Evolutionary conservation across 2,888 invertebrate species (phyloP).

Genomic region (Tillus elongatus): DNA sequence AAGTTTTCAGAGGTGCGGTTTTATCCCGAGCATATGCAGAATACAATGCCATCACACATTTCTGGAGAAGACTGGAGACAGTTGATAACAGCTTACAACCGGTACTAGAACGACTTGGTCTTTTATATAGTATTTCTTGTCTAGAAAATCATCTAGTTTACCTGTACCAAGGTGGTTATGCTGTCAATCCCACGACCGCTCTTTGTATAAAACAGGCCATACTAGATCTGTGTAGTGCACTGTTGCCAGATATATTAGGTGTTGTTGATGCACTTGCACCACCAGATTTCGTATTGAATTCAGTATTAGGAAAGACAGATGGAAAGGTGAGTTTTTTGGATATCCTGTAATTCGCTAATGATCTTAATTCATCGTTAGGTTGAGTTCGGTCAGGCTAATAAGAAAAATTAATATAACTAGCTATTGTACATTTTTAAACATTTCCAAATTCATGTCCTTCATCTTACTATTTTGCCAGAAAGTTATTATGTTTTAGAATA

Average conservation of each 20-base stretch:
- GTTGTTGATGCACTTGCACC: constrained; percentile 82
- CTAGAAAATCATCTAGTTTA: constrained; percentile 52
- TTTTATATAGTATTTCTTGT: constrained; percentile 50
- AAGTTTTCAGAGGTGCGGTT: constrained; percentile 70
- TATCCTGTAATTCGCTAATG: too few relatives aligned
- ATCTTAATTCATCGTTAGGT: too few relatives aligned
- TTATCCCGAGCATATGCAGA: constrained; percentile 73
- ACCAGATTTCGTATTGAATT: constrained; percentile 82
- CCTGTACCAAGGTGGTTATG: constrained; percentile 51
- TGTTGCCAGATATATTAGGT: constrained; percentile 68
- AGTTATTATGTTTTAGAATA: too few relatives aligned
- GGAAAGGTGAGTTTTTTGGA: constrained; percentile 55
- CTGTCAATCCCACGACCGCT: constrained; percentile 42
- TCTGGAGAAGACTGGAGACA: constrained; percentile 42
- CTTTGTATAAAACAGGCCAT: constrained; percentile 57
- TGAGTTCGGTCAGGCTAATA: too few relatives aligned
- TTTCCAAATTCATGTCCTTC: too few relatives aligned
- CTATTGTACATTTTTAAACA: too few relatives aligned
- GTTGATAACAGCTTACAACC: constrained; percentile 25
- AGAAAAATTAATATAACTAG: too few relatives aligned
- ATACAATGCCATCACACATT: constrained; percentile 49
- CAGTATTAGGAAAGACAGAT: constrained; percentile 75
- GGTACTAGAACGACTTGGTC: constrained; percentile 46
- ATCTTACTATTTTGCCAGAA: too few relatives aligned
- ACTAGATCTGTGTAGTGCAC: constrained; percentile 54